Conservation (phyloP, 2,113 vertebrate genomes). For the Sinosuthora webbiana region DNA sequence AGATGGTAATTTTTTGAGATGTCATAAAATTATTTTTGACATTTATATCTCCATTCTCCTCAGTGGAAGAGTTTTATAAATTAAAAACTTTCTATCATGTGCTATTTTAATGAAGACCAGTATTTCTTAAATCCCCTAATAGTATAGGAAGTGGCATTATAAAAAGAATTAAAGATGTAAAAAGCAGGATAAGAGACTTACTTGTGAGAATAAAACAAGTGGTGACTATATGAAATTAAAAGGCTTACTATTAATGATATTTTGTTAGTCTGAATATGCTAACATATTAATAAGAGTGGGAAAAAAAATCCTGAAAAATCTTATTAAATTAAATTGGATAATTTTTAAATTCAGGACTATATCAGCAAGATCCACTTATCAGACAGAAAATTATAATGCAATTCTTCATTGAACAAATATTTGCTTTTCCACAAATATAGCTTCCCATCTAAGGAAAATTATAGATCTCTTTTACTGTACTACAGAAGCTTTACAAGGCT, state of each 20-base stretch:
- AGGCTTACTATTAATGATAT: neutral
- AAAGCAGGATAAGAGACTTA: neutral
- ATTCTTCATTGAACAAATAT: neutral
- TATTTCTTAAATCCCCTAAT: neutral
- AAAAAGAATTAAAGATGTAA: neutral
- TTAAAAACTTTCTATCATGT: neutral
- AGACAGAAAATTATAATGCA: neutral
- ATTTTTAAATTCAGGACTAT: neutral
- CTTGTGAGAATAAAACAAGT: neutral
- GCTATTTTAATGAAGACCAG: neutral
- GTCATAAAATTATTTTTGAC: neutral
- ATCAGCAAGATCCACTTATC: neutral
- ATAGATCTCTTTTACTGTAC: neutral
- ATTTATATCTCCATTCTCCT: neutral
- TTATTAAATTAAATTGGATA: neutral
- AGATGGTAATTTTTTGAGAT: neutral
- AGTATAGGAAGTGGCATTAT: neutral
- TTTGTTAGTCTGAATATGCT: neutral
- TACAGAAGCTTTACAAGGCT: neutral
- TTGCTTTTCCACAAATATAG: neutral
- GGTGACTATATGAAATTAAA: neutral
- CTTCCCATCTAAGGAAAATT: neutral
- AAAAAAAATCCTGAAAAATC: neutral
- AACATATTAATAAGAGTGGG: neutral
- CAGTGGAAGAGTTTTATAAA: neutral